These are phyloP conservation scores for Diplolepis rosae DNA, from an alignment of 2,888 invertebrate genomes.

Conservation along the genomic window DNA sequence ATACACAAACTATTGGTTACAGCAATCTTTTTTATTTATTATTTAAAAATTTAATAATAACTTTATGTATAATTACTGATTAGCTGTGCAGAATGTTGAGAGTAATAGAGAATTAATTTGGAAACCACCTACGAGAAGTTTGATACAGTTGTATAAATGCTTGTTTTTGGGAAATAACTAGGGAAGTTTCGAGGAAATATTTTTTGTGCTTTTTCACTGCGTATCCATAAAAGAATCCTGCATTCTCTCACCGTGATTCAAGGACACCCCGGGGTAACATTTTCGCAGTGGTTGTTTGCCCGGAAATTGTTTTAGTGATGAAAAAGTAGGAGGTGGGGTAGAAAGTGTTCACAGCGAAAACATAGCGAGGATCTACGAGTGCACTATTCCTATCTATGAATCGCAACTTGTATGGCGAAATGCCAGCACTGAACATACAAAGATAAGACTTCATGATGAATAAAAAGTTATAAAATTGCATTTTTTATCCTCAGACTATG, in stretches of 20 bases:
- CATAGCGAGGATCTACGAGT: slow-evolving; percentile 23
- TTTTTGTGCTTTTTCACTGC: background rate
- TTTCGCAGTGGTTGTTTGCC: slow-evolving; percentile 12
- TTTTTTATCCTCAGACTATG: slow-evolving; percentile 55
- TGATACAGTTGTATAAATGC: too few relatives aligned
- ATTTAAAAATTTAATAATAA: too few relatives aligned
- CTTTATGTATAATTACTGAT: too few relatives aligned
- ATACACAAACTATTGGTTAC: too few relatives aligned
- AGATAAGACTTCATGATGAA: slow-evolving; percentile 56
- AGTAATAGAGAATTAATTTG: too few relatives aligned
- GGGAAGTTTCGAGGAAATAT: too few relatives aligned
- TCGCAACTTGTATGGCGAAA: slow-evolving; percentile 51
- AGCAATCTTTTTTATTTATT: too few relatives aligned
- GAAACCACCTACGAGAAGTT: too few relatives aligned
- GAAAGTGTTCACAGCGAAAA: slow-evolving; percentile 6
- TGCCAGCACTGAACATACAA: slow-evolving; percentile 48
- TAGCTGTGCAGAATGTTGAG: too few relatives aligned
- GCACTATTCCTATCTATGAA: slow-evolving; percentile 42
- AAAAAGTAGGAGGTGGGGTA: background rate
- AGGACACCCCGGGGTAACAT: background rate
- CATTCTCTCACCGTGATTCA: background rate
- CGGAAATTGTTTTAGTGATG: slow-evolving; percentile 5
- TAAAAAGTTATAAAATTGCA: slow-evolving; percentile 63
- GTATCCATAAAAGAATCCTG: background rate
- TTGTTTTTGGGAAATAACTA: too few relatives aligned